These are phyloP conservation scores for Eilema sororculum DNA, from an alignment of 2,888 invertebrate species.

Conservation along the genomic window DNA sequence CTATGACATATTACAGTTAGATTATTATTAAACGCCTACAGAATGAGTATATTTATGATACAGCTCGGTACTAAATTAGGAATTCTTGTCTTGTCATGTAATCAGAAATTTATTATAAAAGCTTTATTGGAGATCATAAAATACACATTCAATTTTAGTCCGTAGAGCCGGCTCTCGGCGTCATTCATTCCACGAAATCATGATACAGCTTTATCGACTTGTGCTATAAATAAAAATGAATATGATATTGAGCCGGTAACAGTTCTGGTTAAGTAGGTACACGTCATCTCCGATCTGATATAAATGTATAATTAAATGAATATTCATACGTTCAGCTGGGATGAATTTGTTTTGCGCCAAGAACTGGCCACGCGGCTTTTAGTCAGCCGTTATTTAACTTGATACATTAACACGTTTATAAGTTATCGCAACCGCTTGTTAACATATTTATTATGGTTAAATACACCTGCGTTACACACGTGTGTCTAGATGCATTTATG, in stretches of 20 bases:
- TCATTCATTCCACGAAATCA: conserved; percentile 55
- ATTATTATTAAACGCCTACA: conserved; percentile 41
- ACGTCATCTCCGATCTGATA: conserved; percentile 73
- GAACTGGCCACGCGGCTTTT: conserved; percentile 76
- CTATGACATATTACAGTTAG: conserved; percentile 42
- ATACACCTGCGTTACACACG: conserved; percentile 72
- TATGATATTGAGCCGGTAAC: conserved; percentile 64
- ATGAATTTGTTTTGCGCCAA: conserved; percentile 73
- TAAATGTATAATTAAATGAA: conserved; percentile 75
- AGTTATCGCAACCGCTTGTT: conserved; percentile 71
- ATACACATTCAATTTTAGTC: conserved; percentile 42
- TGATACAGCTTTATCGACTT: conserved; percentile 59
- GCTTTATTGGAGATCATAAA: conserved; percentile 40
- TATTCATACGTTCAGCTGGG: conserved; percentile 77
- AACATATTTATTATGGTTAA: conserved; percentile 71
- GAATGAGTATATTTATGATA: conserved; percentile 33
- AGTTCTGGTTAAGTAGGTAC: conserved; percentile 60
- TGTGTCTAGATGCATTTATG: conserved; percentile 62
- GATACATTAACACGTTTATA: conserved; percentile 70
- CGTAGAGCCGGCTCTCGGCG: conserved; percentile 26
- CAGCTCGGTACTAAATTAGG: conserved; percentile 39
- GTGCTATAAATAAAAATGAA: conserved; percentile 65
- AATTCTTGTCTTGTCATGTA: conserved; percentile 39
- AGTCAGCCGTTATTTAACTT: conserved; percentile 73
- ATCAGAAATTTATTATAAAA: conserved; percentile 36